phyloP scores from a whole-genome alignment of 2,888 invertebrate genomes.

The Parnassius orleans region DNA sequence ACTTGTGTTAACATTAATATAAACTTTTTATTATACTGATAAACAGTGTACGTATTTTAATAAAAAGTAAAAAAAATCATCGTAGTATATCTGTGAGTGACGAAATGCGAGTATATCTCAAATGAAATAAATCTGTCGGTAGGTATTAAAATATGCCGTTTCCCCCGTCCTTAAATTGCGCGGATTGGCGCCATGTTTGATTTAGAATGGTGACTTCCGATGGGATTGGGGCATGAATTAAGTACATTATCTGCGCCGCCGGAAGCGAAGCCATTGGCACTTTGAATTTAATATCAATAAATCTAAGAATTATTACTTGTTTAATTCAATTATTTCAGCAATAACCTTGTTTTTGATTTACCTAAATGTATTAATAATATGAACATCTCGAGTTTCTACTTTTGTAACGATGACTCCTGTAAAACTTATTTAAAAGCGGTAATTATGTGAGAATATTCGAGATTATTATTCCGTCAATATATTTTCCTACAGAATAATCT shows the following conservation, averaged over 20 bases:
- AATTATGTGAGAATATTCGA: no score
- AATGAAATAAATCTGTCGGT: slow-evolving; percentile 40
- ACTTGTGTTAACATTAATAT: no score
- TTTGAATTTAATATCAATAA: slow-evolving; percentile 64
- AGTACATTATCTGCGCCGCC: slow-evolving; percentile 56
- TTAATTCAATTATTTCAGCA: no score
- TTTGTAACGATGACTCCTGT: no score
- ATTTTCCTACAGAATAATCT: not conserved
- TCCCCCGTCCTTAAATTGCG: slow-evolving; percentile 48
- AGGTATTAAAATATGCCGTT: slow-evolving; percentile 67
- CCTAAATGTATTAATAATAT: no score
- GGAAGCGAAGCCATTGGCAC: slow-evolving; percentile 55
- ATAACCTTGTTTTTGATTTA: no score
- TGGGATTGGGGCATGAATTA: slow-evolving; percentile 59
- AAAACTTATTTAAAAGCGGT: no score
- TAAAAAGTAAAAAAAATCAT: not conserved
- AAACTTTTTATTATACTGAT: no score
- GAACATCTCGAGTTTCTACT: no score
- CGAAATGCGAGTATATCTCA: not conserved
- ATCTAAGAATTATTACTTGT: slow-evolving; percentile 44
- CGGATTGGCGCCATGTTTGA: slow-evolving; percentile 68
- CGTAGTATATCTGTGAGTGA: not conserved
- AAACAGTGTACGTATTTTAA: not conserved
- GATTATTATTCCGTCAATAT: no score
- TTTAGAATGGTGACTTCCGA: slow-evolving; percentile 75